phyloP scores from a whole-genome alignment of 2,888 invertebrate genomes.

The Ochropleura leucogaster region DNA sequence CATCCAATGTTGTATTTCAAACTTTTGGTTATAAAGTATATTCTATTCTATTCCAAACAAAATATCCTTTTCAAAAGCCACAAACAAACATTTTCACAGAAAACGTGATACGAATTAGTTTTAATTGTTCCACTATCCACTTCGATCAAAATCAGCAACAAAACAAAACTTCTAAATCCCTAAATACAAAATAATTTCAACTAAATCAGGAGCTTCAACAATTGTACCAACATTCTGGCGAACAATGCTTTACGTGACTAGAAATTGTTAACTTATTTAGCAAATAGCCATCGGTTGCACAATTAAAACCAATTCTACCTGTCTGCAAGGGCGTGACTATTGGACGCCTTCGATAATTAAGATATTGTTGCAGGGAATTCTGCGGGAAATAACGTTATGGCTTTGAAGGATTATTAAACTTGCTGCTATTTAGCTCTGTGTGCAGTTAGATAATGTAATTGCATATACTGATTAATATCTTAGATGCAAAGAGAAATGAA shows the following conservation, averaged over 20 bases:
- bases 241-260: conserved; percentile 63
- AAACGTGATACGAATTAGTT: neutral
- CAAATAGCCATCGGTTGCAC: conserved; percentile 61
- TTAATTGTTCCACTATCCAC: neutral
- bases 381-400: conserved; percentile 7
- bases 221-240: conserved; percentile 42
- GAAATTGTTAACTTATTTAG: conserved; percentile 62
- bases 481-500: neutral
- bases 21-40: too few species aligned
- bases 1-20: too few species aligned
- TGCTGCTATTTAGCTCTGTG: neutral
- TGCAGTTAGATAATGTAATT: too few species aligned
- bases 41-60: too few species aligned
- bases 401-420: conserved; percentile 32
- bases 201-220: conserved; percentile 29
- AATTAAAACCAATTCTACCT: conserved; percentile 68
- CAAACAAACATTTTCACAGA: neutral
- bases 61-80: neutral
- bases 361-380: conserved; percentile 46
- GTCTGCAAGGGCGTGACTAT: conserved; percentile 63
- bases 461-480: neutral
- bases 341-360: conserved; percentile 53
- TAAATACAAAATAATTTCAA: conserved; percentile 59
- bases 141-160: conserved; percentile 12
- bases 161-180: conserved; percentile 48